Evolutionary conservation across 2,888 invertebrate genomes (phyloP).

Genomic region (Eustalomyia histrio): DNA sequence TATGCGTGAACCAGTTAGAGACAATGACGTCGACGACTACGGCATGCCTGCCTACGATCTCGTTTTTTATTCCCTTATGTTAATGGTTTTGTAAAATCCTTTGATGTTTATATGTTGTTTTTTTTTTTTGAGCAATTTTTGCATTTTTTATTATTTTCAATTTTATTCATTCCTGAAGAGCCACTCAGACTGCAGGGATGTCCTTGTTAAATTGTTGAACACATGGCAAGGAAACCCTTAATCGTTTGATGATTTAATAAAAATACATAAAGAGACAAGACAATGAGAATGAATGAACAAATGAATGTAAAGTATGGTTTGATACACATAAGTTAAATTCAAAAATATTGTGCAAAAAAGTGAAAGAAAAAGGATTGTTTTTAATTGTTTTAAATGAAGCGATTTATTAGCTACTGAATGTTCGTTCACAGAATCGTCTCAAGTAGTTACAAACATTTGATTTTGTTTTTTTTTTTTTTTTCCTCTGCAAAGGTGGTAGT

Average conservation of each 20-base stretch:
- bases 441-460: constrained; percentile 33
- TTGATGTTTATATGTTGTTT: constrained; percentile 71
- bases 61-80: constrained; percentile 55
- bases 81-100: constrained; percentile 68
- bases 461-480: not conserved
- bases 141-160: constrained; percentile 25
- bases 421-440: constrained; percentile 36
- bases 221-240: constrained; percentile 62
- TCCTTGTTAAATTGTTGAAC: constrained; percentile 63
- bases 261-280: constrained; percentile 49
- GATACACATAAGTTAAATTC: not conserved
- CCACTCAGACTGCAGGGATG: constrained; percentile 63
- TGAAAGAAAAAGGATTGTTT: constrained; percentile 35
- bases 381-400: constrained; percentile 63
- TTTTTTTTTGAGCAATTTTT: constrained; percentile 24
- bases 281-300: constrained; percentile 21
- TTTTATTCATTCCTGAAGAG: constrained; percentile 57
- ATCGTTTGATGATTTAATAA: constrained; percentile 65
- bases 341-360: constrained; percentile 1
- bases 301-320: not conserved
- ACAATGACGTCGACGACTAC: constrained; percentile 42
- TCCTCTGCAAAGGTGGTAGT: constrained; percentile 27
- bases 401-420: constrained; percentile 62
- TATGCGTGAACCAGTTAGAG: constrained; percentile 63
- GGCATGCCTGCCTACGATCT: constrained; percentile 32